A percentile compares a stretch with the other conserved stretches of the same genome.
Evolutionary conservation across 53 echinoderm and acorn worm species (phyloP).

Genomic region (Antedon mediterranea): DNA sequence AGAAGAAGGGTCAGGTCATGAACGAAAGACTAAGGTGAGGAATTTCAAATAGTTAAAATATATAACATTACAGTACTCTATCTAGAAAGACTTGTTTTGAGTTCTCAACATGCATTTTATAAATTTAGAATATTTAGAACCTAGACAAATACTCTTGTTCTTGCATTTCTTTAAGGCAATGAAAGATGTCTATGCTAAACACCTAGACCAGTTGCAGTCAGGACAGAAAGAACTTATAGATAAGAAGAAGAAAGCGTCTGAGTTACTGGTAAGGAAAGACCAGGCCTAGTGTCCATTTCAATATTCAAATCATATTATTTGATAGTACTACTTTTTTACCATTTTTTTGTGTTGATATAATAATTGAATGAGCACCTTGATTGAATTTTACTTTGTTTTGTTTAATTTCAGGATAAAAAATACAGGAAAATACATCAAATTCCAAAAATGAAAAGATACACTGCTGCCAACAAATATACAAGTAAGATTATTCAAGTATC

Average conservation of each 20-base stretch:
- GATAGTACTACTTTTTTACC: too few relatives aligned
- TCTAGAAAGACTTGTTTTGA: too few relatives aligned
- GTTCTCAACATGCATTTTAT: too few relatives aligned
- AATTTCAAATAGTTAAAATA: not conserved
- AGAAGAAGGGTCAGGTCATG: slow-evolving; percentile 1
- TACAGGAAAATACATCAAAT: not conserved
- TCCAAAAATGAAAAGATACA: slow-evolving; percentile 33
- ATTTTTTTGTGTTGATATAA: too few relatives aligned
- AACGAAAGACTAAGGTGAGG: slow-evolving; percentile 34
- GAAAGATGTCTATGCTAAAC: slow-evolving; percentile 41
- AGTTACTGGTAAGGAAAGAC: slow-evolving; percentile 33
- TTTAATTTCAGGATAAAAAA: slow-evolving; percentile 24
- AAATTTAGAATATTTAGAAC: too few relatives aligned
- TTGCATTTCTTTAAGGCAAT: slow-evolving; percentile 18
- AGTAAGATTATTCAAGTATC: slow-evolving; percentile 11
- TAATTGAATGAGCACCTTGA: too few relatives aligned
- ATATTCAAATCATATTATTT: too few relatives aligned
- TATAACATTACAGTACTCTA: too few relatives aligned
- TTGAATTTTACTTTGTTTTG: not conserved
- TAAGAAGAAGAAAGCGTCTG: slow-evolving; percentile 25
- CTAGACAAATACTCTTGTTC: not conserved
- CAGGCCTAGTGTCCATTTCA: too few relatives aligned
- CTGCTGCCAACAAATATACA: slow-evolving; percentile 55
- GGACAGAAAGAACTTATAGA: slow-evolving; percentile 30
- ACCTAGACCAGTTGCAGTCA: slow-evolving; percentile 35